phyloP scores from a whole-genome alignment of 2,113 vertebrate species.

The Willisornis vidua region DNA sequence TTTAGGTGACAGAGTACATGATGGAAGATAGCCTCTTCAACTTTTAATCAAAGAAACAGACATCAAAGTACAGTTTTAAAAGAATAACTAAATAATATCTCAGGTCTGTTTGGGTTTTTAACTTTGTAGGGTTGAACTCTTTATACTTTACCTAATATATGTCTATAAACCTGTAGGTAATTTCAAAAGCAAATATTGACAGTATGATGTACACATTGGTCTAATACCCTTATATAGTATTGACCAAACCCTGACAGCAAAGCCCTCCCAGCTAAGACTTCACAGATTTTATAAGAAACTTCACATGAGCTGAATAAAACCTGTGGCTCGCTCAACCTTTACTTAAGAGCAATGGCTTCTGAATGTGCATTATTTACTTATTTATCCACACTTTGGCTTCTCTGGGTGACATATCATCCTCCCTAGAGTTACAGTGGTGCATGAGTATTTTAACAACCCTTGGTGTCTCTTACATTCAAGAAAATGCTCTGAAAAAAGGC shows the following conservation, averaged over 20 bases:
- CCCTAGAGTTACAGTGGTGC: neutral
- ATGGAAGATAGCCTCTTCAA: neutral
- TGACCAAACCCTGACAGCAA: neutral
- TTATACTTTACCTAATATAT: neutral
- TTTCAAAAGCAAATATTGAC: neutral
- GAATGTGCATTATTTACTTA: neutral
- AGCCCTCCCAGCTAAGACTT: neutral
- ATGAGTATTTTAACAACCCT: conserved; percentile 48
- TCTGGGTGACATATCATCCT: neutral
- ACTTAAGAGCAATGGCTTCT: neutral
- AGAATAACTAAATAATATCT: neutral
- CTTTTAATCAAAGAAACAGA: neutral
- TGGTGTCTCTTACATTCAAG: neutral
- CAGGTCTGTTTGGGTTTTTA: neutral
- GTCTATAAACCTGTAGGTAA: neutral
- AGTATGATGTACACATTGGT: too few species aligned
- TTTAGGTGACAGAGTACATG: neutral
- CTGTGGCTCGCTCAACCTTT: neutral
- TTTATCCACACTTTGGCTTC: neutral
- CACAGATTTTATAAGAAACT: neutral
- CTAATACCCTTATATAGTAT: neutral
- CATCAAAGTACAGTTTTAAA: neutral
- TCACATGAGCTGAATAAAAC: neutral
- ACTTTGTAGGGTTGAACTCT: neutral
- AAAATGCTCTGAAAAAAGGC: neutral